Percentiles rank a stretch among this genome's conserved stretches.
Evolutionary conservation across 2,888 invertebrate genomes (phyloP).

Genomic region (Keiferia lycopersicella): DNA sequence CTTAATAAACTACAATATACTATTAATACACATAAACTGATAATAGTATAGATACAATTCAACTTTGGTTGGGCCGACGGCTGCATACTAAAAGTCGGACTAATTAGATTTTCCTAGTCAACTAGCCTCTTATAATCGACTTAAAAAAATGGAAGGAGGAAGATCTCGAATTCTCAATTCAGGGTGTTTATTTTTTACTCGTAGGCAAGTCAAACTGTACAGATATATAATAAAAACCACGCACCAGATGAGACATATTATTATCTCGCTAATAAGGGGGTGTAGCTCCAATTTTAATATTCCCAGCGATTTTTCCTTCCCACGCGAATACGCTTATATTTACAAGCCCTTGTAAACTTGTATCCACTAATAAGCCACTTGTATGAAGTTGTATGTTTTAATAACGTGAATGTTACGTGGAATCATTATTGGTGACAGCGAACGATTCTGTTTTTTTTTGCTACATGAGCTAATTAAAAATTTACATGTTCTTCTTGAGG

Average conservation of each 20-base stretch:
- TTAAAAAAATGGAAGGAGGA: no score
- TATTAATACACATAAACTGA: no score
- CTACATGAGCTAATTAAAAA: slow-evolving; percentile 16
- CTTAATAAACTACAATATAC: no score
- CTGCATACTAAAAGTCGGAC: no score
- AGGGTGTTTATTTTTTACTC: no score
- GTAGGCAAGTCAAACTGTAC: neutral
- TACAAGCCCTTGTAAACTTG: slow-evolving; percentile 39
- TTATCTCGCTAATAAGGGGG: slow-evolving; percentile 64
- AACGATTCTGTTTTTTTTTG: slow-evolving; percentile 4
- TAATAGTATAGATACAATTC: no score
- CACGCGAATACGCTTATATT: slow-evolving; percentile 20
- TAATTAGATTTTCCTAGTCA: no score
- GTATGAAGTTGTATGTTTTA: slow-evolving; percentile 65
- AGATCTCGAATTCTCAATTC: no score
- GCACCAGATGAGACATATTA: slow-evolving; percentile 57
- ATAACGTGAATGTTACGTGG: slow-evolving; percentile 47
- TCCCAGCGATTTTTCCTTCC: slow-evolving; percentile 51
- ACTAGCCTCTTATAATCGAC: no score
- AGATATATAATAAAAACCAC: slow-evolving; percentile 41
- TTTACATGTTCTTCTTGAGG: slow-evolving; percentile 5
- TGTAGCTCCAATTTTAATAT: slow-evolving; percentile 55
- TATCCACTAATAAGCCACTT: slow-evolving; percentile 72
- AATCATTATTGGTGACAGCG: slow-evolving; percentile 41
- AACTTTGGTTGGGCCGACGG: no score